Evolutionary conservation across 2,113 vertebrate species (phyloP).

Genomic region (Planiliza haematocheilus): DNA sequence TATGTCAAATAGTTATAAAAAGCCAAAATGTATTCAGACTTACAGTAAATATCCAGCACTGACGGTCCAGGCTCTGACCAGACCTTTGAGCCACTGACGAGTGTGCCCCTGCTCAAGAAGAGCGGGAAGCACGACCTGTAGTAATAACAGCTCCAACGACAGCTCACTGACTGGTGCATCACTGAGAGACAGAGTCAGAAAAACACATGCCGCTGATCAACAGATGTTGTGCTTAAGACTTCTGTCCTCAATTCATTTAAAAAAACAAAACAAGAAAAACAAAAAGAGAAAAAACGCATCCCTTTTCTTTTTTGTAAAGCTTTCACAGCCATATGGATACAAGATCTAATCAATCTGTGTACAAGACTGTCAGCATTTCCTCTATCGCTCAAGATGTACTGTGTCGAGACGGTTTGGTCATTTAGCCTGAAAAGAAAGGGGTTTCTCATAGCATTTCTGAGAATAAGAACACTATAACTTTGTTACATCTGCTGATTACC

Average conservation of each 20-base stretch:
- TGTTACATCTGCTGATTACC: constrained; percentile 79
- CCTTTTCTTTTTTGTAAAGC: neutral
- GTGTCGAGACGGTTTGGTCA: too few relatives aligned
- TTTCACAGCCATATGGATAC: neutral
- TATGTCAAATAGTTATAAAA: neutral
- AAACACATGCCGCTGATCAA: too few relatives aligned
- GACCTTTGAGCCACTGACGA: constrained; percentile 97
- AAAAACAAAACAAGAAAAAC: neutral
- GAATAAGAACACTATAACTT: neutral
- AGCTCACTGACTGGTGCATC: constrained; percentile 99
- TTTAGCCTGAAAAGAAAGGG: neutral
- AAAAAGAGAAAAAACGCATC: too few relatives aligned
- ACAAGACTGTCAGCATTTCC: too few relatives aligned
- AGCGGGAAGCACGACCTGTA: constrained; percentile 99
- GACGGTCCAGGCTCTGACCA: constrained; percentile 97
- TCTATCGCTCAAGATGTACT: too few relatives aligned
- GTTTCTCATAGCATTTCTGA: neutral
- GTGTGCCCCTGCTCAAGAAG: constrained; percentile 98
- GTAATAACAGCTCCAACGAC: constrained; percentile 95
- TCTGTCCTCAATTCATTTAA: neutral
- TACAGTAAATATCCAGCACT: constrained; percentile 95
- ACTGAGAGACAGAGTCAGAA: constrained; percentile 78
- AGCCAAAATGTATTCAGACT: constrained; percentile 77
- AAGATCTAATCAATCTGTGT: too few relatives aligned
- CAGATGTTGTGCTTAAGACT: too few relatives aligned